Evolutionary conservation across 2,888 invertebrate genomes (phyloP).

Genomic region (Drosophila prostipennis): DNA sequence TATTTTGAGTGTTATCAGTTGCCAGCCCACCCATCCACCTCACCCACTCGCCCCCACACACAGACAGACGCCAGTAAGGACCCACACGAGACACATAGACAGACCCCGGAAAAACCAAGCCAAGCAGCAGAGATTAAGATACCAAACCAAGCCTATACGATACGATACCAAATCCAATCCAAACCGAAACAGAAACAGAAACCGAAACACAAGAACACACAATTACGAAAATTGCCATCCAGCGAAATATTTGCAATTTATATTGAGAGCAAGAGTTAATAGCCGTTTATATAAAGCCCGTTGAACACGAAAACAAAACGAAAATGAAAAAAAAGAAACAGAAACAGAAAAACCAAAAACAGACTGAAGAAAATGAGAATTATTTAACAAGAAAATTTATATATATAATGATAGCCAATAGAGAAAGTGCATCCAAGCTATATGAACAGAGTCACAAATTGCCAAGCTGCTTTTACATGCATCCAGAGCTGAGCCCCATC

Average conservation of each 20-base stretch:
- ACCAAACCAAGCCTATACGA: slow-evolving; percentile 18
- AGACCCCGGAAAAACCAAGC: slow-evolving; percentile 10
- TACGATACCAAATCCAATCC: too few species aligned
- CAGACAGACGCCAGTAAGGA: slow-evolving; percentile 17
- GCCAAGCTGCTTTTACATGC: slow-evolving; percentile 48
- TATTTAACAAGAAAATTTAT: slow-evolving; percentile 51
- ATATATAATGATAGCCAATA: slow-evolving; percentile 48
- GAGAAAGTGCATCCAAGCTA: slow-evolving; percentile 39
- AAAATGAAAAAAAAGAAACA: slow-evolving; percentile 3
- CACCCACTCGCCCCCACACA: slow-evolving; percentile 12
- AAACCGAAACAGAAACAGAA: slow-evolving; percentile 1
- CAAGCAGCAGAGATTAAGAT: slow-evolving; percentile 37
- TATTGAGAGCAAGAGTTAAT: slow-evolving; percentile 51
- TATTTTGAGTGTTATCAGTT: slow-evolving; percentile 22
- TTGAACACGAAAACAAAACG: slow-evolving; percentile 42
- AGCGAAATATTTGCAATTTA: slow-evolving; percentile 75
- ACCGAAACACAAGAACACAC: slow-evolving; percentile 34
- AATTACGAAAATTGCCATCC: slow-evolving; percentile 78
- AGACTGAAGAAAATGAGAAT: slow-evolving; percentile 49
- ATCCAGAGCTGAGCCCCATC: slow-evolving; percentile 33
- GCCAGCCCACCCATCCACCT: slow-evolving; percentile 1
- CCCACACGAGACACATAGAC: slow-evolving; percentile 5
- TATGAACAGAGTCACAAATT: slow-evolving; percentile 33
- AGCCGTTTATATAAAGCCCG: slow-evolving; percentile 46
- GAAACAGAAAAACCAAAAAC: slow-evolving; percentile 45